phyloP scores from a whole-genome alignment of 2,113 vertebrate genomes.

The Tauraco erythrolophus region DNA sequence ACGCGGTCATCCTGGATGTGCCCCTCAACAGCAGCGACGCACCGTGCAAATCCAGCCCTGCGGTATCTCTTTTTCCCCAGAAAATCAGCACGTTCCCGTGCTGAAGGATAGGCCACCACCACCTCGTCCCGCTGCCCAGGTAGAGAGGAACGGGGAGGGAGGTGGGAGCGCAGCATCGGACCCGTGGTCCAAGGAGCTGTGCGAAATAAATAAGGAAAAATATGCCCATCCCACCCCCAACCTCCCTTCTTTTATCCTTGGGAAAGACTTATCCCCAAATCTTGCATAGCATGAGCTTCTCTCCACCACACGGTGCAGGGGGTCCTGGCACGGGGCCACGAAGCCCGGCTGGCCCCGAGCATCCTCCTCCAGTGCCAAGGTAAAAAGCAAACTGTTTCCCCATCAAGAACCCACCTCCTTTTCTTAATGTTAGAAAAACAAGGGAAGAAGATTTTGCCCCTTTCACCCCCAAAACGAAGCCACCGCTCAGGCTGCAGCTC shows the following conservation, averaged over 20 bases:
- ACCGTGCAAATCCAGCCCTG: neutral
- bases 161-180: neutral
- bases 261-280: neutral
- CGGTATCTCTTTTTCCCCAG: accelerated
- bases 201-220: neutral
- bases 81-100: accelerated
- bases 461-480: neutral
- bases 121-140: accelerated
- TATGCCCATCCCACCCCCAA: neutral
- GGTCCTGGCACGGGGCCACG: accelerated
- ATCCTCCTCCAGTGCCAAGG: accelerated
- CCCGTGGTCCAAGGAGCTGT: accelerated
- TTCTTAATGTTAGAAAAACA: neutral
- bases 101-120: neutral
- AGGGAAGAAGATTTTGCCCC: neutral
- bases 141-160: neutral
- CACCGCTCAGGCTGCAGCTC: neutral
- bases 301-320: neutral
- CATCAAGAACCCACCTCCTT: neutral
- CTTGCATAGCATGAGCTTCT: accelerated
- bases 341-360: neutral
- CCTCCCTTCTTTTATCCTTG: neutral
- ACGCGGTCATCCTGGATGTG: neutral
- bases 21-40: neutral
- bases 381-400: accelerated